Conservation (phyloP, 2,797 vertebrate species). For the Euthynnus affinis region DNA sequence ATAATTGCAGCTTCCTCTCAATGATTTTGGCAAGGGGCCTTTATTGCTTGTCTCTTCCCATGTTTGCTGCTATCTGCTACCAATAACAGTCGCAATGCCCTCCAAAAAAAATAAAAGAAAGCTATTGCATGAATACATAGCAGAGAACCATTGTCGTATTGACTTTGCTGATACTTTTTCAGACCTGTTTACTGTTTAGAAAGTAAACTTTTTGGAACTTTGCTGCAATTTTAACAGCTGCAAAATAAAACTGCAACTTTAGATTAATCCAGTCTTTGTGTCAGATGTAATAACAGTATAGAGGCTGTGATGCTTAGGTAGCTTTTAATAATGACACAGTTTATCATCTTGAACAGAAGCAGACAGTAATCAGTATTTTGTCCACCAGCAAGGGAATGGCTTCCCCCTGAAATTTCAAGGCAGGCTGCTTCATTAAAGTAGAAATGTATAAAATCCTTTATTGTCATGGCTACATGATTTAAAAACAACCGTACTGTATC, state of each 20-base stretch:
- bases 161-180: neutral
- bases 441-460: too few species aligned
- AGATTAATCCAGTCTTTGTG: too few species aligned
- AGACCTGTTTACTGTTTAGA: neutral
- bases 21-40: neutral
- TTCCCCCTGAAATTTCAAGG: too few species aligned
- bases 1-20: neutral
- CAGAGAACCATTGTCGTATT: neutral
- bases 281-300: too few species aligned
- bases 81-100: neutral
- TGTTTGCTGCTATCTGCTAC: neutral
- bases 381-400: too few species aligned
- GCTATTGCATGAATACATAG: neutral
- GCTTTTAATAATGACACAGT: too few species aligned
- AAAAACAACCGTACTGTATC: too few species aligned
- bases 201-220: neutral
- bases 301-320: too few species aligned
- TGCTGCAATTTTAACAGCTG: neutral
- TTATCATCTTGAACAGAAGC: too few species aligned
- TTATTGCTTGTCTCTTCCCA: neutral
- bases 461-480: too few species aligned
- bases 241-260: neutral
- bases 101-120: neutral
- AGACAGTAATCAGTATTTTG: too few species aligned
- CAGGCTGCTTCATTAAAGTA: too few species aligned